Conservation (phyloP, 1,140 invertebrate species). For the Riptortus pedestris region DNA sequence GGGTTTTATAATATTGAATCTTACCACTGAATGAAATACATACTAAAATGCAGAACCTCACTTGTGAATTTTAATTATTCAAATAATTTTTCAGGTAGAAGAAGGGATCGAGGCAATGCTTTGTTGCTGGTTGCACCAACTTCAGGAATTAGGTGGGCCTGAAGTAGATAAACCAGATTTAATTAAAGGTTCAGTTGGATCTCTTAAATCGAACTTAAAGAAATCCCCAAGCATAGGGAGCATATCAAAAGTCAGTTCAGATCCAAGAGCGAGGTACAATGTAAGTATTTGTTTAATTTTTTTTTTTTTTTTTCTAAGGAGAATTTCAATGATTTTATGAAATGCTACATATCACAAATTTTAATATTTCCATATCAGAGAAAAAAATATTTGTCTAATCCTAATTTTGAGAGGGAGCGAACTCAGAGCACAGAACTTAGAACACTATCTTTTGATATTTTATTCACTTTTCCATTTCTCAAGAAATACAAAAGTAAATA, state of each 20-base stretch:
- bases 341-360: neutral
- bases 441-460: too few species aligned
- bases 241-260: slow-evolving; percentile 51
- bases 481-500: too few species aligned
- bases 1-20: too few species aligned
- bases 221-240: slow-evolving; percentile 44
- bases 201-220: slow-evolving; percentile 45
- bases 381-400: too few species aligned
- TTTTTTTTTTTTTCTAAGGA: too few species aligned
- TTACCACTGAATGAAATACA: too few species aligned
- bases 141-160: slow-evolving; percentile 65
- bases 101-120: slow-evolving; percentile 72
- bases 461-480: too few species aligned
- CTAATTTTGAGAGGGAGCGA: too few species aligned
- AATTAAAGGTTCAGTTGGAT: slow-evolving; percentile 61
- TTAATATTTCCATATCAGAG: neutral
- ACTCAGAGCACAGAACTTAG: too few species aligned
- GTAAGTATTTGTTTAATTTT: slow-evolving; percentile 42
- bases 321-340: neutral
- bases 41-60: too few species aligned
- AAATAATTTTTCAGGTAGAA: slow-evolving; percentile 56
- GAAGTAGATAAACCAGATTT: slow-evolving; percentile 72
- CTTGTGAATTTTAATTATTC: too few species aligned
- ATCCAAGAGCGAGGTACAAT: slow-evolving; percentile 66
- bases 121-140: slow-evolving; percentile 66